A percentile compares a stretch with the other conserved stretches of the same genome.
Conservation (phyloP, 2,797 vertebrate genomes). For the Peromyscus melanophrys region DNA sequence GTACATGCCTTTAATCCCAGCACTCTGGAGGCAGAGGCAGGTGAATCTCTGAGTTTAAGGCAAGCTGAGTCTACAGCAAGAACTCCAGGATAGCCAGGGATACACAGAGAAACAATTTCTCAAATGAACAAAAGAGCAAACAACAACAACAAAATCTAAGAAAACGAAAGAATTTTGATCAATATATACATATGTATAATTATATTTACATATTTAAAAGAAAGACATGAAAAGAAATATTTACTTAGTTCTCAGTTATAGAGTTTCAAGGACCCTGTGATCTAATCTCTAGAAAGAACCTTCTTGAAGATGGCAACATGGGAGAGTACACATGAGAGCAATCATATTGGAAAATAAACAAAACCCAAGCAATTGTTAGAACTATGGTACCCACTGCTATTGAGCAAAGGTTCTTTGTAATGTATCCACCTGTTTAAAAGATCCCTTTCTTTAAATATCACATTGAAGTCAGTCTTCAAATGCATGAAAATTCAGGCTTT, state of each 20-base stretch:
- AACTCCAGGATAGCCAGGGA: background rate
- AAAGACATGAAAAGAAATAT: no score
- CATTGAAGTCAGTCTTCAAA: background rate
- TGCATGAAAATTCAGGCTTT: background rate
- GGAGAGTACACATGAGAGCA: background rate
- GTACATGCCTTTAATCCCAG: background rate
- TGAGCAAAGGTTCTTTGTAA: background rate
- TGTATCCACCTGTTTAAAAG: background rate
- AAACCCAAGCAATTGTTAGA: background rate
- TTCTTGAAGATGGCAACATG: background rate
- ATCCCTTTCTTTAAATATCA: background rate
- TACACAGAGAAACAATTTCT: background rate
- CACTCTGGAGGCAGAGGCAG: background rate
- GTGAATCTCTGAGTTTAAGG: background rate
- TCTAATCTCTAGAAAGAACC: background rate
- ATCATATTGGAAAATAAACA: background rate
- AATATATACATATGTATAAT: no score
- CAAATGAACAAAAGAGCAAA: background rate
- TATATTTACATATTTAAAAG: background rate
- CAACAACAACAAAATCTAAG: no score
- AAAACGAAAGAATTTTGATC: background rate
- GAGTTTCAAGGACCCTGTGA: no score
- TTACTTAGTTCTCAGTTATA: background rate
- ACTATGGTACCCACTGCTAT: background rate
- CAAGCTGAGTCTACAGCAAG: background rate